Conservation (phyloP, 2,797 vertebrate genomes). For the Phyllotis vaccarum region DNA sequence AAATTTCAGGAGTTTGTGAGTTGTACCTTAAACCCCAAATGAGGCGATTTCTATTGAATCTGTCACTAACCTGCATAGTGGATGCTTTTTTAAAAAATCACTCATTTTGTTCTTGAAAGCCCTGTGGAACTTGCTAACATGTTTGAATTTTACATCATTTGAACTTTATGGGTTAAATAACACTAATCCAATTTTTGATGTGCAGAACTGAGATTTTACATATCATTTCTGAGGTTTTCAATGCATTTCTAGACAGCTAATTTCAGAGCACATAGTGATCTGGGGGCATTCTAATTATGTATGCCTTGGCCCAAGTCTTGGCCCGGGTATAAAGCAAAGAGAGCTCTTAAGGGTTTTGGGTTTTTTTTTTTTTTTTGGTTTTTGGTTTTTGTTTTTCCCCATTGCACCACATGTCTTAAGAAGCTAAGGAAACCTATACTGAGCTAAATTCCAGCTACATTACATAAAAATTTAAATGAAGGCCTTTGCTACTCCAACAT, state of each 20-base stretch:
- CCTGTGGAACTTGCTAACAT: neutral
- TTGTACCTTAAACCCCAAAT: neutral
- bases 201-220: neutral
- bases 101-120: neutral
- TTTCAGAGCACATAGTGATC: fast-evolving
- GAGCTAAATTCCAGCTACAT: neutral
- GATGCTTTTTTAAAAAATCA: neutral
- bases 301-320: neutral
- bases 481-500: neutral
- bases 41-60: neutral
- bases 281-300: neutral
- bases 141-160: slow-evolving; percentile 38
- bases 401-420: neutral
- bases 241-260: neutral
- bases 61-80: neutral
- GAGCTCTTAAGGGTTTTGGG: neutral
- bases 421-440: neutral
- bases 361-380: neutral
- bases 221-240: too few relatives aligned
- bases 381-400: neutral
- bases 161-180: neutral
- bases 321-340: neutral
- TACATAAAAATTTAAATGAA: neutral
- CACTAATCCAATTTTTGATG: neutral
- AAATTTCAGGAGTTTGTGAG: neutral